phyloP scores from a whole-genome alignment of 2,888 invertebrate species.

The Psylliodes chrysocephalus region DNA sequence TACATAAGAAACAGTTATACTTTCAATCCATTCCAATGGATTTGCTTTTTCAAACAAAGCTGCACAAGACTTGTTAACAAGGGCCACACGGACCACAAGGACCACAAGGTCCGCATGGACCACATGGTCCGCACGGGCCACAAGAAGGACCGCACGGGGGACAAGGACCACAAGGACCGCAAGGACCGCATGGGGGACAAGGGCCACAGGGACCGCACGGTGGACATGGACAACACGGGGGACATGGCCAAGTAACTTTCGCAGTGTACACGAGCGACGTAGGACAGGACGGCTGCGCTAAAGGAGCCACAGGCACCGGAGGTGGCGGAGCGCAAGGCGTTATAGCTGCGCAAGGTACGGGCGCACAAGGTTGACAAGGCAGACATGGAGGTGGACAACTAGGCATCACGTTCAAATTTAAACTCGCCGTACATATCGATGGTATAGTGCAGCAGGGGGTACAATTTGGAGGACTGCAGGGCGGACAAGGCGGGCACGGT shows the following conservation, averaged over 20 bases:
- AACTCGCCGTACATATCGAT: background rate
- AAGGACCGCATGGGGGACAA: too few species aligned
- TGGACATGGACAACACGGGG: too few species aligned
- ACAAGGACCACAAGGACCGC: too few species aligned
- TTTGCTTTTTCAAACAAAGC: too few species aligned
- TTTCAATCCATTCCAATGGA: too few species aligned
- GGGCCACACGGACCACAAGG: too few species aligned
- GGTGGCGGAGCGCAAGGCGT: background rate
- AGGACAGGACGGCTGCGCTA: background rate
- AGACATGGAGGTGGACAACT: background rate
- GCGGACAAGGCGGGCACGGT: background rate
- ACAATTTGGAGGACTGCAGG: background rate
- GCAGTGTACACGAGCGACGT: slow-evolving; percentile 1
- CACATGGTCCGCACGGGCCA: too few species aligned
- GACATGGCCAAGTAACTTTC: background rate
- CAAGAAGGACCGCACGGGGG: too few species aligned
- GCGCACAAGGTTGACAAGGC: slow-evolving; percentile 3
- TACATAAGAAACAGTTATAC: too few species aligned
- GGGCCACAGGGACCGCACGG: too few species aligned
- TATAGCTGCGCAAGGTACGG: background rate
- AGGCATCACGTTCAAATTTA: background rate
- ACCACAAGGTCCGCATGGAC: too few species aligned
- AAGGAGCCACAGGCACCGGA: background rate
- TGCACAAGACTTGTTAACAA: too few species aligned
- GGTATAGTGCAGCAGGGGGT: slow-evolving; percentile 6